These are phyloP conservation scores for Leptopilina boulardi DNA, from an alignment of 1,140 invertebrate genomes.

Conservation along the genomic window DNA sequence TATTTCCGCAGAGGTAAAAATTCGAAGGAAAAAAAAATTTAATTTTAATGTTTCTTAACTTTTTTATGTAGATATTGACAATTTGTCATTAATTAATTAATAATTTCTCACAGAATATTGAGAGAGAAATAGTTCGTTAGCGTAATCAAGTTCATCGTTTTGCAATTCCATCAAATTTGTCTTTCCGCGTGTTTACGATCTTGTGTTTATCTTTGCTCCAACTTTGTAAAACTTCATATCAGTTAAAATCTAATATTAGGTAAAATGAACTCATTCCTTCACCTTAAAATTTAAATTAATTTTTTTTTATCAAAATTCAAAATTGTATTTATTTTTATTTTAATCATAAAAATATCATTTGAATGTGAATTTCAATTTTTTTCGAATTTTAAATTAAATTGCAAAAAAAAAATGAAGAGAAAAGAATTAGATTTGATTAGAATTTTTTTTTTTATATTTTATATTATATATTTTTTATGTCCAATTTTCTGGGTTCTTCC, in stretches of 20 bases:
- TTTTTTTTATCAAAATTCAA: background rate
- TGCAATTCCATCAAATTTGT: conserved; percentile 24
- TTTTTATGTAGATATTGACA: background rate
- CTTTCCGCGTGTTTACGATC: background rate
- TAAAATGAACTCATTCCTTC: background rate
- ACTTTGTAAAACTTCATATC: background rate
- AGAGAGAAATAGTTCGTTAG: background rate
- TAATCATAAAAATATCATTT: no score
- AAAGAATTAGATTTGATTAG: no score
- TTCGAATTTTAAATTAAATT: no score
- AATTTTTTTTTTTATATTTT: no score
- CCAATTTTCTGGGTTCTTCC: no score
- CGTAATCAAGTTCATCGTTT: conserved; percentile 5
- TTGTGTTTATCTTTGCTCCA: background rate
- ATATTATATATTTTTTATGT: no score
- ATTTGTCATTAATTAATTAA: background rate
- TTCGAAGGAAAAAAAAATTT: background rate
- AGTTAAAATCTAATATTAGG: background rate
- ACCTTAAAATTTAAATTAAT: background rate
- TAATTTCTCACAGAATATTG: background rate
- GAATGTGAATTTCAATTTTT: no score
- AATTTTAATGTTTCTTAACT: no score
- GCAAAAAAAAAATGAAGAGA: no score
- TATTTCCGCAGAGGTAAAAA: no score
- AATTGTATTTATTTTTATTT: no score